Evolutionary conservation across 2,113 vertebrate species (phyloP).

Genomic region (Petroica traversi): DNA sequence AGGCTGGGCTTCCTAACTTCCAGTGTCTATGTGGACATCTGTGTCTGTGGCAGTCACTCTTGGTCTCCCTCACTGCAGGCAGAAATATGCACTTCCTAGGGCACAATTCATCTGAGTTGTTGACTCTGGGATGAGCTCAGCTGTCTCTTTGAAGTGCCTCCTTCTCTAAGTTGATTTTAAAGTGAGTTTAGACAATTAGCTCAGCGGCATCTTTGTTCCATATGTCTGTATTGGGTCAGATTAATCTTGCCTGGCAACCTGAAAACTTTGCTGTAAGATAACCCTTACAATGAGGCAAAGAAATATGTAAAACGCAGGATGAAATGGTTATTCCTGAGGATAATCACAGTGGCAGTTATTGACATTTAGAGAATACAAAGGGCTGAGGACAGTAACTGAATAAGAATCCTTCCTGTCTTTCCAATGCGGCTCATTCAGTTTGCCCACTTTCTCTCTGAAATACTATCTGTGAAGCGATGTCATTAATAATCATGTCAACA

Average conservation of each 20-base stretch:
- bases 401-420: conserved; percentile 11
- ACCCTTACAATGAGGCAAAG: neutral
- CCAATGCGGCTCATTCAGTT: conserved; percentile 24
- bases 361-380: conserved; percentile 25
- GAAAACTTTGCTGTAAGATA: conserved; percentile 44
- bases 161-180: conserved; percentile 23
- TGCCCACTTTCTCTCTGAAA: conserved; percentile 5
- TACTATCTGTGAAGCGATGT: neutral
- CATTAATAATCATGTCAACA: neutral
- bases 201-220: neutral
- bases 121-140: neutral
- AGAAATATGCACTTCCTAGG: neutral
- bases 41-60: neutral
- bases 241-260: conserved; percentile 40
- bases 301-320: conserved; percentile 37
- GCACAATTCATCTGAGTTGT: neutral
- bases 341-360: neutral
- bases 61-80: neutral
- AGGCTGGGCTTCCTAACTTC: neutral
- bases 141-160: neutral
- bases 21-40: neutral
- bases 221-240: neutral
- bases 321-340: conserved; percentile 40
- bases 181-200: conserved; percentile 17
- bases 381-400: neutral